Evolutionary conservation across 2,888 invertebrate species (phyloP), one percentile per base, ranked within the genome.

Genomic region (Mongoloraphidia duomilia): DNA sequence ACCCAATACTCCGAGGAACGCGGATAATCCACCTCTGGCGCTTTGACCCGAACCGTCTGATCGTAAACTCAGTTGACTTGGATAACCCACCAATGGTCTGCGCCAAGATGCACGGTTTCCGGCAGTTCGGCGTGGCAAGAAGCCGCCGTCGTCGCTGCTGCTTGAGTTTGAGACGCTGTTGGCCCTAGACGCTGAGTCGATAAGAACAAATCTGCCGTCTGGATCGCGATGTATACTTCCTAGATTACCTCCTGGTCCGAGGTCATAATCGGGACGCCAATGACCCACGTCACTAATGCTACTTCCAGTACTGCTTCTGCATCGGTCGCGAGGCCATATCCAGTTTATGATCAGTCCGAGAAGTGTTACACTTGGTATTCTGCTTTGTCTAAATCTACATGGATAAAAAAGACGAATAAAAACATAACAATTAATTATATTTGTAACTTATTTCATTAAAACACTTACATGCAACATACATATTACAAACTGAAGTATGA

Each of bases 281-380:
- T 64, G 65, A 41, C 53, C 53, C 14, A 50, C 47, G 37, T 52
- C 54, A 39, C 53, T 52, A 52, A 49, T 35, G 53, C 57, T 39
- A 64, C 62, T 52, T 63, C 68, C 58, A 61, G 63, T 57, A 54
- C 73, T 73, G 55, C 73, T 72, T 55, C 69, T 71, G 61, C 82
- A 83, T 52, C 83, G 79, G 65, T 82, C 80, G 63, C 78, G 74
- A 62, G 82, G 83, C 82, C 82, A 83, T 64, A 83, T 77, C 82
- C 83, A 83, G 69, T 82, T 84, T 59, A 77, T 67, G 60, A 80
- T 72, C 67, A 79, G 76, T 56, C 77, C 73, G 59, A 81, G 71
- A 60, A 82, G 77, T 70, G 78, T 84, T 80, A 89, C 72, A 88
- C 88, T 84, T 85, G 89, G 85, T 89, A 89, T 82, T 89, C 89